Evolutionary conservation across 2,888 invertebrate genomes (phyloP).

Genomic region (Agrotis clavis): DNA sequence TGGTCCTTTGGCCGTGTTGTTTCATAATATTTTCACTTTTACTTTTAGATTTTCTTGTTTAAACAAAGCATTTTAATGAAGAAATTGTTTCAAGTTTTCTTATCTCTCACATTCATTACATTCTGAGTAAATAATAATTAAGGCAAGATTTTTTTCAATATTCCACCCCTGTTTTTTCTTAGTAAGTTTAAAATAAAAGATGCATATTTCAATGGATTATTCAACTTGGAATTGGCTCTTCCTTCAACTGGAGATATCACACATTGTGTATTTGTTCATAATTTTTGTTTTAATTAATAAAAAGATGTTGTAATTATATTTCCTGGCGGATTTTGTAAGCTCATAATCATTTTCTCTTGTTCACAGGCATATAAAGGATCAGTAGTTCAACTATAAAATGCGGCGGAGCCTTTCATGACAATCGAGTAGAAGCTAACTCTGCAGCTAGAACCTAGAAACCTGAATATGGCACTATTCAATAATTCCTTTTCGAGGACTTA

Average conservation of each 20-base stretch:
- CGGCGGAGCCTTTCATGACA: slow-evolving; percentile 79
- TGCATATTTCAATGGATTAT: not conserved
- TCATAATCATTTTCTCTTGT: slow-evolving; percentile 59
- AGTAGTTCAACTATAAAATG: slow-evolving; percentile 76
- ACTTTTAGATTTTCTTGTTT: too few species aligned
- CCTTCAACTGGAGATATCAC: not conserved
- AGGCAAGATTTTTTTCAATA: not conserved
- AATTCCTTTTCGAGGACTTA: slow-evolving; percentile 92
- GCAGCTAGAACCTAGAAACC: slow-evolving; percentile 49
- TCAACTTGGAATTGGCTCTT: not conserved
- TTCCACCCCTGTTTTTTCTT: not conserved
- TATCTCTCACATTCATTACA: not conserved
- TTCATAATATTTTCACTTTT: too few species aligned
- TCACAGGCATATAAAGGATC: slow-evolving; percentile 72
- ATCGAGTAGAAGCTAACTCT: slow-evolving; percentile 59
- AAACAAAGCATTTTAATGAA: too few species aligned
- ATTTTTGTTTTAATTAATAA: not conserved
- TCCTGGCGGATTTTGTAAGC: not conserved
- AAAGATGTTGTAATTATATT: too few species aligned
- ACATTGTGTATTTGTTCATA: not conserved
- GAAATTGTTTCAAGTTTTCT: too few species aligned
- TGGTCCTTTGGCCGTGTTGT: too few species aligned
- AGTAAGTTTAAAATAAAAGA: not conserved
- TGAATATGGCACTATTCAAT: slow-evolving; percentile 91
- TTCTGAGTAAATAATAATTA: too few species aligned